These are phyloP conservation scores for Eudemis profundana DNA, from an alignment of 2,888 invertebrate genomes.

Conservation along the genomic window DNA sequence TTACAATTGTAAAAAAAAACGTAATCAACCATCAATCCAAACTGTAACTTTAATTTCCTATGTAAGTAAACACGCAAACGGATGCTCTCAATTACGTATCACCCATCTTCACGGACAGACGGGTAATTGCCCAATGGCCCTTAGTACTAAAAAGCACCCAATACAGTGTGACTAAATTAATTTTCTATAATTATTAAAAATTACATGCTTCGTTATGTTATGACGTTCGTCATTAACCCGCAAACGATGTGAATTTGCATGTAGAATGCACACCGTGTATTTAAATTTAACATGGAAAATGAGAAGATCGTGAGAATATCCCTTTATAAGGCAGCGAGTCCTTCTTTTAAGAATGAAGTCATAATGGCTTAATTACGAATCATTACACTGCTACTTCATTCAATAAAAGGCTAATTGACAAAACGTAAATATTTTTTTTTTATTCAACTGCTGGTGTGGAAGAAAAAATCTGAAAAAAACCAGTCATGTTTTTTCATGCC, in stretches of 20 bases:
- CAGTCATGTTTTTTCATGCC: too few relatives aligned
- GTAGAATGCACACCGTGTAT: constrained; percentile 30
- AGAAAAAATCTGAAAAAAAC: too few relatives aligned
- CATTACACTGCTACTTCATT: constrained; percentile 5
- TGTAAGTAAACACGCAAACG: constrained; percentile 41
- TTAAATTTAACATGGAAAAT: constrained; percentile 35
- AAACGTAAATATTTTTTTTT: not conserved
- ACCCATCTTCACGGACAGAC: constrained; percentile 41
- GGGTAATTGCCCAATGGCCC: constrained; percentile 42
- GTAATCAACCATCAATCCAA: constrained; percentile 11
- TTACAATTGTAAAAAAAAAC: constrained; percentile 14
- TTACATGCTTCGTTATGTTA: constrained; percentile 40
- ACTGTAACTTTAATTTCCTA: constrained; percentile 24
- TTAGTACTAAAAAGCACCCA: constrained; percentile 33
- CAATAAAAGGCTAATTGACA: not conserved
- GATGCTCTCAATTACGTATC: constrained; percentile 41
- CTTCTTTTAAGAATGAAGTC: constrained; percentile 8
- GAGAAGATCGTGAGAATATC: constrained; percentile 28
- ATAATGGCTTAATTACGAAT: constrained; percentile 23
- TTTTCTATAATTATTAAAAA: constrained; percentile 41
- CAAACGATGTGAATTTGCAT: constrained; percentile 44
- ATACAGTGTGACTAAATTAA: constrained; percentile 38
- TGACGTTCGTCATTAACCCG: constrained; percentile 44
- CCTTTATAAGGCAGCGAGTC: constrained; percentile 11
- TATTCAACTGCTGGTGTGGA: too few relatives aligned